Base-by-base conservation (phyloP, 2,888 invertebrate species). In the Caenorhabditis sp. region DNA sequence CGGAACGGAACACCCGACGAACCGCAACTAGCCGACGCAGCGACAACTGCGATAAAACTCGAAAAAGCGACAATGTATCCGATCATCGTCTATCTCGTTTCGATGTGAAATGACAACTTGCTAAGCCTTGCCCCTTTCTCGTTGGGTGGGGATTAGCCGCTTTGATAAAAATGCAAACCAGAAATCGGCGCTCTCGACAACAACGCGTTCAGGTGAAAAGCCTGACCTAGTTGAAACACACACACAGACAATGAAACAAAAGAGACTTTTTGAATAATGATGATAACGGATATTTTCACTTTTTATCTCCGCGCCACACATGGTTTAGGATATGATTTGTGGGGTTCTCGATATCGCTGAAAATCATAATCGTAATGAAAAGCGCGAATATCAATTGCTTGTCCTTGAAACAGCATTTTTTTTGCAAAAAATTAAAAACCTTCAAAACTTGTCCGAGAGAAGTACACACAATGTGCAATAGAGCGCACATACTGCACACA, bases 1-100 rank as follows among this genome's bases (percentile, higher is more conserved):
- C 84, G 77, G 78, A 84, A 84, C 6, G 84, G 84, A 43, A 84
- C 79, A 43, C 79, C 83, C 21, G 81, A 81, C 6, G 76, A 75
- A 36, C 84, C 84, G 57, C 84, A 84, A 27, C 81, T 74, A 10
- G 81, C 76, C 8, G 71, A 60, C 17, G 66, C 51, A 58, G 19
- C 19, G 2, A 19, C 51, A 51, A 21, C 4, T 5, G 43, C 43
- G 14, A 43, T 17, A 43, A 43, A 14, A 10, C 14, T 5, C 12
- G 43, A 43, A 3, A 14, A 6, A 43, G 14, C 2, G 10, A 43
- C 2, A 3, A 43, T 17, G 8, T 14, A 10, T 43, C 43, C 14
- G 3, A 43, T 43, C 43, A 12, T 43, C 43, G 14, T 10, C 43
- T 10, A 10, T 17, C 14, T 43, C 2, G 43, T 12, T 43, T 43